These are phyloP conservation scores for Lycaena phlaeas DNA, from an alignment of 2,888 invertebrate species.

Conservation along the genomic window DNA sequence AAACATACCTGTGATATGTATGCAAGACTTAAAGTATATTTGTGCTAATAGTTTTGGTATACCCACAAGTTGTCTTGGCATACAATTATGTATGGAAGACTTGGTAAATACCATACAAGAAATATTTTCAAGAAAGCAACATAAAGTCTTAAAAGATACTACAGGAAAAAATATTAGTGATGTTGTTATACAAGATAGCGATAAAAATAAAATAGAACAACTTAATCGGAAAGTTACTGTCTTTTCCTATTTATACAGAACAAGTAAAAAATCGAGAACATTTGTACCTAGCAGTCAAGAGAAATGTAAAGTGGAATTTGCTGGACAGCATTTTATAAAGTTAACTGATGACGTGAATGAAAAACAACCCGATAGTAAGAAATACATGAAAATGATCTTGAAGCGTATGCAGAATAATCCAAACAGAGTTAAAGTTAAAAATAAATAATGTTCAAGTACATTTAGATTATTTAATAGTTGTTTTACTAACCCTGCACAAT, in stretches of 20 bases:
- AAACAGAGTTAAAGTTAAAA: constrained; percentile 41
- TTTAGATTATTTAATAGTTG: too few species aligned
- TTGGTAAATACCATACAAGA: constrained; percentile 27
- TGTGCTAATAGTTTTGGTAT: constrained; percentile 45
- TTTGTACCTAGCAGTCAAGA: constrained; percentile 36
- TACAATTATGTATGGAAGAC: constrained; percentile 31
- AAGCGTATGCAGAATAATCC: constrained; percentile 55
- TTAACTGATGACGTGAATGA: constrained; percentile 29
- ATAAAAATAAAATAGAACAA: too few species aligned
- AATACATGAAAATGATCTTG: constrained; percentile 51
- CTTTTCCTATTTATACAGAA: constrained; percentile 45
- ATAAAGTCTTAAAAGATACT: neutral
- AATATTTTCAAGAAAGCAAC: constrained; percentile 29
- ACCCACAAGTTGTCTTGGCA: constrained; percentile 50
- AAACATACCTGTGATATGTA: constrained; percentile 45
- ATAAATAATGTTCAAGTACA: constrained; percentile 1
- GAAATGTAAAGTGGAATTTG: constrained; percentile 28
- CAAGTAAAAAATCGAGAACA: constrained; percentile 41
- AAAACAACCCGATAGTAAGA: constrained; percentile 23
- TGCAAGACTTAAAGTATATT: constrained; percentile 39
- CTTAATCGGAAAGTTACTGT: constrained; percentile 14
- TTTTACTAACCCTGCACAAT: too few species aligned
- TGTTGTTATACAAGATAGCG: constrained; percentile 1
- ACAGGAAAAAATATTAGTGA: neutral
- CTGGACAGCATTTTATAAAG: constrained; percentile 48